phyloP scores from a whole-genome alignment of 1,140 invertebrate species.

The Aethina tumida region DNA sequence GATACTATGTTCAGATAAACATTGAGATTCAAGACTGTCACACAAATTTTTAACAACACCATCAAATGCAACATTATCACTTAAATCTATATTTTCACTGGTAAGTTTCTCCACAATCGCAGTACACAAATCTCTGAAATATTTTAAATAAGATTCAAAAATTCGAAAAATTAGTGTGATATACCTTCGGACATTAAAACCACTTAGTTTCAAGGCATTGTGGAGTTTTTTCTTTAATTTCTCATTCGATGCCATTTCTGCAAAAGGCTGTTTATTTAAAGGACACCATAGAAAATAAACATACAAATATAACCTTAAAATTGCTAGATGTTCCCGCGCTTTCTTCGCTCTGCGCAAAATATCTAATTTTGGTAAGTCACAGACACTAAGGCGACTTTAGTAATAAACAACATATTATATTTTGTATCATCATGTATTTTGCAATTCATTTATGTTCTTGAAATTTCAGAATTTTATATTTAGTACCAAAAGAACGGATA shows the following conservation, averaged over 20 bases:
- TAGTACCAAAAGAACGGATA: too few species aligned
- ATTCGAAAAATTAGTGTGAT: conserved; percentile 4
- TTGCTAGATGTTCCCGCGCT: too few species aligned
- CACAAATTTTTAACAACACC: conserved; percentile 51
- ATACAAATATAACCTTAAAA: too few species aligned
- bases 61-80: conserved; percentile 43
- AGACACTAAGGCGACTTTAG: too few species aligned
- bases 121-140: conserved; percentile 48
- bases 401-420: too few species aligned
- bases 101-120: conserved; percentile 47
- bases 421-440: too few species aligned
- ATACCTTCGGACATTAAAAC: conserved; percentile 41
- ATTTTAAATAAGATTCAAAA: conserved; percentile 15
- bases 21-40: conserved; percentile 61
- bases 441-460: too few species aligned
- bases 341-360: too few species aligned
- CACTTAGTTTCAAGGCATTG: conserved; percentile 42
- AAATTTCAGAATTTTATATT: too few species aligned
- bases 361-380: too few species aligned
- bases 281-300: too few species aligned
- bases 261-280: too few species aligned
- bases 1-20: conserved; percentile 57
- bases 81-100: conserved; percentile 30
- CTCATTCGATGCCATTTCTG: conserved; percentile 14
- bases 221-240: conserved; percentile 37